A percentile compares a stretch with the other conserved stretches of the same genome.
phyloP scores from a whole-genome alignment of 1,140 invertebrate genomes.

The Proales similis region DNA sequence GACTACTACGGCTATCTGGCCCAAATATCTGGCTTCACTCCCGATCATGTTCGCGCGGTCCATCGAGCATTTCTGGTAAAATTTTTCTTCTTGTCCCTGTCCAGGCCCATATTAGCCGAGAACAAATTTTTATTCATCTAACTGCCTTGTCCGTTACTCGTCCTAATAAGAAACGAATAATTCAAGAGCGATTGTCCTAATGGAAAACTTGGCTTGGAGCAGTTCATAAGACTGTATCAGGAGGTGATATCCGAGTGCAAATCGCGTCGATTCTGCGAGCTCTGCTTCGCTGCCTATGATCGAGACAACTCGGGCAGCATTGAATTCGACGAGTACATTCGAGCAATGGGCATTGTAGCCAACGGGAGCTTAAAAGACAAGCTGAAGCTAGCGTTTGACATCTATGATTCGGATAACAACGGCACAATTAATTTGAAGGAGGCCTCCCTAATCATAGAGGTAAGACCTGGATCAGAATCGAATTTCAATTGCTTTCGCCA shows the following conservation, averaged over 20 bases:
- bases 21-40: too few relatives aligned
- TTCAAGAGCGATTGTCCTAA: conserved; percentile 37
- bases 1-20: too few relatives aligned
- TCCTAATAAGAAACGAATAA: too few relatives aligned
- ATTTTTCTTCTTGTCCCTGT: too few relatives aligned
- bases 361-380: conserved; percentile 21
- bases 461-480: too few relatives aligned
- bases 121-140: too few relatives aligned
- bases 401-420: conserved; percentile 29
- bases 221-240: conserved; percentile 19
- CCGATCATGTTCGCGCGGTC: too few relatives aligned
- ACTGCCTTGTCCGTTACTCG: too few relatives aligned
- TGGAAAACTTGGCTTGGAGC: neutral
- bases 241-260: conserved; percentile 11
- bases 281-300: conserved; percentile 35
- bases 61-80: too few relatives aligned
- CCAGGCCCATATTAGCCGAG: too few relatives aligned
- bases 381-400: conserved; percentile 31
- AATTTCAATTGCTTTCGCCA: too few relatives aligned
- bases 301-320: conserved; percentile 31
- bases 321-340: conserved; percentile 28
- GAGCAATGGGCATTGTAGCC: conserved; percentile 17
- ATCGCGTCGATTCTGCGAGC: conserved; percentile 15
- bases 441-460: conserved; percentile 10
- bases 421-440: conserved; percentile 22